phyloP scores from a whole-genome alignment of 2,797 vertebrate genomes.

The Sebastes steindachneri region DNA sequence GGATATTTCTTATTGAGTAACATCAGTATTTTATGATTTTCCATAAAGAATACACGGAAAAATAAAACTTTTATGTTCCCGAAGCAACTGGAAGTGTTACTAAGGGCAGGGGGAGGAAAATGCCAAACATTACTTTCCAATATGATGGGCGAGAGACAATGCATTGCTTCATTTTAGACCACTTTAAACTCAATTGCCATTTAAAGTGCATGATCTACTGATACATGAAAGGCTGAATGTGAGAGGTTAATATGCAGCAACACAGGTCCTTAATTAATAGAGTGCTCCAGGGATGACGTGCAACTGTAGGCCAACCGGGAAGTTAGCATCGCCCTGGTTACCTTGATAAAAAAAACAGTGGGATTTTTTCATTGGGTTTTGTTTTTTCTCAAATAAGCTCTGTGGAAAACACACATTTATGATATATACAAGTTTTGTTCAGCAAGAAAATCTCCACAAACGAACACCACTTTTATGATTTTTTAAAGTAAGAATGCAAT shows the following conservation, averaged over 20 bases:
- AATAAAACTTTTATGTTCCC: slow-evolving; percentile 20
- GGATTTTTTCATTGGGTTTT: no score
- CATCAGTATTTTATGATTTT: slow-evolving; percentile 37
- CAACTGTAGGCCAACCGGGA: no score
- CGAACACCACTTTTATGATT: no score
- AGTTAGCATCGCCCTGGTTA: no score
- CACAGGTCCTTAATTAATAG: not conserved
- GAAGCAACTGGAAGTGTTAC: not conserved
- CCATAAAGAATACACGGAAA: slow-evolving; percentile 24
- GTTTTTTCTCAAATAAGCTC: no score
- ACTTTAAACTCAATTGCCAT: not conserved
- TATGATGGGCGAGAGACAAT: not conserved
- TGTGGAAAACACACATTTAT: no score
- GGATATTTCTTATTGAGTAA: slow-evolving; percentile 44
- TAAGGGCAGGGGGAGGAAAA: not conserved
- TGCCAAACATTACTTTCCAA: not conserved
- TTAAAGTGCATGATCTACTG: not conserved
- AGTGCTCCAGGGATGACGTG: no score
- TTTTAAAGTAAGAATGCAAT: no score
- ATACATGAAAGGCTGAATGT: not conserved
- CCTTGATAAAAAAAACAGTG: no score
- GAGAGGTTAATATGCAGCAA: not conserved
- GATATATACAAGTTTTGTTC: no score
- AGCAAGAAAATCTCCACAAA: no score
- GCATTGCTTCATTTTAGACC: not conserved